phyloP scores from a whole-genome alignment of 2,113 vertebrate species.

The Melospiza georgiana region DNA sequence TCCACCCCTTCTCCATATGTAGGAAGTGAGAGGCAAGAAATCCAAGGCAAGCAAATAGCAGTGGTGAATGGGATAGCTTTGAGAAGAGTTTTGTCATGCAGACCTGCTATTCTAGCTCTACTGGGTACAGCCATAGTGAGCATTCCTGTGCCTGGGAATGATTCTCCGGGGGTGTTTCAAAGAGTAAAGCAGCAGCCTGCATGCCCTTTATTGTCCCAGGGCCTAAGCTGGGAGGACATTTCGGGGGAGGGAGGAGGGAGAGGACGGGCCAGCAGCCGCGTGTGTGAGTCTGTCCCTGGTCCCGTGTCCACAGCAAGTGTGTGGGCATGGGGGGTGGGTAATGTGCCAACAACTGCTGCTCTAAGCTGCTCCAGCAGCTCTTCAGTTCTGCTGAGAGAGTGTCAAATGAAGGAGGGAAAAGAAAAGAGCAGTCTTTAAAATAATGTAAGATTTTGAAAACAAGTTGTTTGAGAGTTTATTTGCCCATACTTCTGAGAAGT shows the following conservation, averaged over 20 bases:
- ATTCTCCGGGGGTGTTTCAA: conserved; percentile 64
- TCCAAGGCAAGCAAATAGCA: conserved; percentile 33
- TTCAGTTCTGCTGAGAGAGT: not conserved
- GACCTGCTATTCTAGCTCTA: conserved; percentile 48
- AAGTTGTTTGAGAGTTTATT: not conserved
- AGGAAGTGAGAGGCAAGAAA: conserved; percentile 55
- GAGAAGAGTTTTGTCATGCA: conserved; percentile 62
- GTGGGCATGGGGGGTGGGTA: conserved; percentile 25
- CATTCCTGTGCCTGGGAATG: conserved; percentile 63
- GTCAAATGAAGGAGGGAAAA: not conserved
- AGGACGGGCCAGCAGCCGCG: not conserved
- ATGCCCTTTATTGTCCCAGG: conserved; percentile 54
- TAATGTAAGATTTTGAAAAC: not conserved
- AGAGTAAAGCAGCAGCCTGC: conserved; percentile 57
- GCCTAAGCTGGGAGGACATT: conserved; percentile 50
- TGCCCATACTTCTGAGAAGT: not conserved
- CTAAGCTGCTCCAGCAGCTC: not conserved
- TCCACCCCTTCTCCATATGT: not conserved
- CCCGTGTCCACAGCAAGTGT: not conserved
- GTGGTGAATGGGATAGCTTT: conserved; percentile 43
- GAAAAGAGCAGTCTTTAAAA: not conserved
- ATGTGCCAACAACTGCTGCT: conserved; percentile 35
- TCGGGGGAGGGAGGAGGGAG: conserved; percentile 40
- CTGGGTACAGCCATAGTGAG: conserved; percentile 61
- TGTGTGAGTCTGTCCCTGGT: not conserved